Evolutionary conservation across 2,888 invertebrate genomes (phyloP).

Genomic region (Oscheius sp.): DNA sequence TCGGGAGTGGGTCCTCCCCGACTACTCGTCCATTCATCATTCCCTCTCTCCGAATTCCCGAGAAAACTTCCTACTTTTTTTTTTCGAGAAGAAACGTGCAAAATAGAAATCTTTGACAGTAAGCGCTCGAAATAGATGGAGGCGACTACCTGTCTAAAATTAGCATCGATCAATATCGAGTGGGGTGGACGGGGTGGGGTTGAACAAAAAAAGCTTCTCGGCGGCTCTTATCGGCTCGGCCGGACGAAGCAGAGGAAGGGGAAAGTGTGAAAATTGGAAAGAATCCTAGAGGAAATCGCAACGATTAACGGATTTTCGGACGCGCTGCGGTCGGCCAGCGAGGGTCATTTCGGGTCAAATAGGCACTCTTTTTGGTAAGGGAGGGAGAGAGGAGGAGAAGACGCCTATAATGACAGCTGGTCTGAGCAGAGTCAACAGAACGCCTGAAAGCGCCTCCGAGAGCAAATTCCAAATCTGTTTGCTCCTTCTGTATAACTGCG

Average conservation of each 20-base stretch:
- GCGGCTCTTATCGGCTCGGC: not conserved
- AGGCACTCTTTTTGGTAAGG: not conserved
- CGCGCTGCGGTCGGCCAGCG: not conserved
- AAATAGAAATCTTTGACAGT: not conserved
- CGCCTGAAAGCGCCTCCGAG: conserved; percentile 28
- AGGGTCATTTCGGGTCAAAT: not conserved
- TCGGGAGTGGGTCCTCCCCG: too few species aligned
- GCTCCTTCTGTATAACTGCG: conserved; percentile 18
- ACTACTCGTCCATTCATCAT: too few species aligned
- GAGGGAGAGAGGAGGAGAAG: not conserved
- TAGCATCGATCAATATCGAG: conserved; percentile 18
- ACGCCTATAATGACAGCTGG: conserved; percentile 28
- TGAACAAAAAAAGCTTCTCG: not conserved
- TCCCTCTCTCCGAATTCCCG: not conserved
- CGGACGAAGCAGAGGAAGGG: not conserved
- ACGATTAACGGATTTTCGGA: conserved; percentile 1
- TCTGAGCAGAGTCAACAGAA: conserved; percentile 29
- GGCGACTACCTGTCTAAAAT: not conserved
- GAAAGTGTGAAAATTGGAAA: not conserved
- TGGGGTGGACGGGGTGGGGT: not conserved
- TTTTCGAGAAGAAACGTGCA: not conserved
- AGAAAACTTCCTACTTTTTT: not conserved
- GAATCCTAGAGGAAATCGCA: conserved; percentile 6
- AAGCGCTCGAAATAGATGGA: not conserved
- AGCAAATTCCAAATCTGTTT: conserved; percentile 30